A percentile compares a stretch with the other conserved stretches of the same genome.
phyloP scores from a whole-genome alignment of 1,140 invertebrate species.

The Cydia strobilella region DNA sequence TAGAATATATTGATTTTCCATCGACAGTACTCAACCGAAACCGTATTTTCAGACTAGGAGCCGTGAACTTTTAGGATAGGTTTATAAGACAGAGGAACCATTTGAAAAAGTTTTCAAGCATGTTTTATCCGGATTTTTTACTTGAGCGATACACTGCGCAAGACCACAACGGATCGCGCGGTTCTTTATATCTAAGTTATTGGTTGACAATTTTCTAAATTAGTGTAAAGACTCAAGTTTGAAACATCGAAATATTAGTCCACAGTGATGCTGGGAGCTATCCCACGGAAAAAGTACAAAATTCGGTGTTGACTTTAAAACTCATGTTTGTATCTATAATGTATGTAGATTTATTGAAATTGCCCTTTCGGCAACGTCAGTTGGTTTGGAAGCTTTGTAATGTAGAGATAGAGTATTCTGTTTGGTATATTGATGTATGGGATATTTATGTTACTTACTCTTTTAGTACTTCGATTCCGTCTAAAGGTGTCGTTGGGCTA shows the following conservation, averaged over 20 bases:
- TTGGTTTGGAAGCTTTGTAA: conserved; percentile 68
- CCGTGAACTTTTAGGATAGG: conserved; percentile 67
- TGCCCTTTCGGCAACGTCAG: conserved; percentile 68
- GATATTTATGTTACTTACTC: conserved; percentile 69
- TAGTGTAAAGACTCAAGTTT: conserved; percentile 73
- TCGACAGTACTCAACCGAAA: conserved; percentile 75
- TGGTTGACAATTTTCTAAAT: conserved; percentile 76
- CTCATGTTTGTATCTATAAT: conserved; percentile 75
- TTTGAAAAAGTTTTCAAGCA: conserved; percentile 35
- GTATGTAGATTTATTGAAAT: conserved; percentile 74
- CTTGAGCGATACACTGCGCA: conserved; percentile 73
- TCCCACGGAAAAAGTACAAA: conserved; percentile 76
- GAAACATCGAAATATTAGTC: conserved; percentile 78
- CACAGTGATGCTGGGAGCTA: conserved; percentile 73
- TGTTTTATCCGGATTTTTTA: conserved; percentile 73
- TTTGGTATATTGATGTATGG: conserved; percentile 67
- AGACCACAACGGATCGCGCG: conserved; percentile 76
- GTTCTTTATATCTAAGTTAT: conserved; percentile 67
- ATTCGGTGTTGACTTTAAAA: conserved; percentile 76
- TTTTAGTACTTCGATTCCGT: conserved; percentile 75
- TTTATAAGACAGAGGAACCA: conserved; percentile 54
- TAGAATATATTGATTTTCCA: conserved; percentile 77
- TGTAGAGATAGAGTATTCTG: conserved; percentile 72
- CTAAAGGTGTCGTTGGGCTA: conserved; percentile 73
- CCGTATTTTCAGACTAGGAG: conserved; percentile 76